Conservation (phyloP, 1,140 invertebrate species). For the Lordiphosa clarofinis region DNA sequence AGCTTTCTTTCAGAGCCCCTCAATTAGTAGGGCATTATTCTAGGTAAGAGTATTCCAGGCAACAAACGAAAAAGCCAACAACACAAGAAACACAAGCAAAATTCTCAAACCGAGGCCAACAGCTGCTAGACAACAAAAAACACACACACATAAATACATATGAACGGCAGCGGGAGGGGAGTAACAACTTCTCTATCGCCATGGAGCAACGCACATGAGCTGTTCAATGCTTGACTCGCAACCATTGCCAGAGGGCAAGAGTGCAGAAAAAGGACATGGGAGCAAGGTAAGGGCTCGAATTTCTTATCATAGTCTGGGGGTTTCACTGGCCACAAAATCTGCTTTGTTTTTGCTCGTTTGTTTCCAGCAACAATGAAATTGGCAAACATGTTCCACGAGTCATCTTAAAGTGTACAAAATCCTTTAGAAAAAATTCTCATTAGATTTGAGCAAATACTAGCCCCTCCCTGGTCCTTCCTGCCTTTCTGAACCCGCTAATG, state of each 20-base stretch:
- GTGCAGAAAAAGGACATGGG: conserved; percentile 7
- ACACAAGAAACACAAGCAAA: conserved; percentile 8
- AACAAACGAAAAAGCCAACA: conserved; percentile 26
- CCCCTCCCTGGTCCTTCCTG: not conserved
- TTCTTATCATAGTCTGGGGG: conserved; percentile 28
- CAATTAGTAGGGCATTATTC: not conserved
- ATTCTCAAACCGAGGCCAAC: conserved; percentile 58
- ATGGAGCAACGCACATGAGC: conserved; percentile 33
- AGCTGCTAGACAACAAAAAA: conserved; percentile 45
- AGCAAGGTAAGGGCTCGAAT: conserved; percentile 15
- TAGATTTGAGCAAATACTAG: conserved; percentile 60
- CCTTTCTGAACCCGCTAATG: conserved; percentile 31
- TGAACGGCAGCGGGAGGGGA: not conserved
- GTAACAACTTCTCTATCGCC: conserved; percentile 21
- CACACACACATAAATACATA: conserved; percentile 7
- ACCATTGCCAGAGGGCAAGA: conserved; percentile 22
- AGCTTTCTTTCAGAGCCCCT: too few species aligned
- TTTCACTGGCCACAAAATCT: conserved; percentile 12
- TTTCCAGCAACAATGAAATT: conserved; percentile 29
- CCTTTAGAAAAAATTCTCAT: conserved; percentile 45
- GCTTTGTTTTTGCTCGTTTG: conserved; percentile 14
- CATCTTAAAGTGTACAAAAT: conserved; percentile 19
- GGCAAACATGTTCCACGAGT: conserved; percentile 35
- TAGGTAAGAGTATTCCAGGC: conserved; percentile 7
- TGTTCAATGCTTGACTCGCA: conserved; percentile 27